Base-by-base conservation (phyloP, 2,113 vertebrate species). In the Emydura subglobosa region DNA sequence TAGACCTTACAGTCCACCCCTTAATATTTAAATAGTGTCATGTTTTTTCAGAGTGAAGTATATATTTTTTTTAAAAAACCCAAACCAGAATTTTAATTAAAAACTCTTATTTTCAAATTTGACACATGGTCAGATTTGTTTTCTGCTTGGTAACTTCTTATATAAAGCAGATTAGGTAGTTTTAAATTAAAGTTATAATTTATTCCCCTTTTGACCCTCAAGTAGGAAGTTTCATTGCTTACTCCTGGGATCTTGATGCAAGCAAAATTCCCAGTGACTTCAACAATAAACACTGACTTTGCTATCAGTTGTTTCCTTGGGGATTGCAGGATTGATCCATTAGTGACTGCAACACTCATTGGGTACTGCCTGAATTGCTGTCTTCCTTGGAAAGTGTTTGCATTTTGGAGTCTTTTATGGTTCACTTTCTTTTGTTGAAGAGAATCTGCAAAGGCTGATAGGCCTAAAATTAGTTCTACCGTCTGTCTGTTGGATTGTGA, bases 281-380 rank as follows among this genome's bases (percentile, higher is more conserved):
- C 78, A 80, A 42, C 49, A 90, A 68, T 44, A 44, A 61, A 49
- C 39, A 87, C 6, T 6, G n/a, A 61, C 61, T 86, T 87, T 83
- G 81, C 7, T 2, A 1, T 0, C 0, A 68, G n/a, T 54, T 78
- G 0, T 10, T 54, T 68, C 22, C 80, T 53, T 51, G 57, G 44
- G 87, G 49, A 68, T 65, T 39, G 14, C 0, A 1, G 72, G 17
- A 90, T 93, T 68, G 22, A 16, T 82, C 78, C 39, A 76, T 80
- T 68, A 49, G 85, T 72, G 91, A 17, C 47, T 53, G 57, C 53
- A 76, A 5, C 11, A 3, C 55, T 90, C 81, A 44, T 83, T 44
- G 21, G 27, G 53, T 83, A 44, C 31, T 87, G 3, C 51, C 57
- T 1, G 0, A 90, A 42, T 9, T 79, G 11, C 50, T 82, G 78